Evolutionary conservation across 2,888 invertebrate genomes (phyloP), one percentile per base, ranked within the genome.

Genomic region (Sericinus montela): DNA sequence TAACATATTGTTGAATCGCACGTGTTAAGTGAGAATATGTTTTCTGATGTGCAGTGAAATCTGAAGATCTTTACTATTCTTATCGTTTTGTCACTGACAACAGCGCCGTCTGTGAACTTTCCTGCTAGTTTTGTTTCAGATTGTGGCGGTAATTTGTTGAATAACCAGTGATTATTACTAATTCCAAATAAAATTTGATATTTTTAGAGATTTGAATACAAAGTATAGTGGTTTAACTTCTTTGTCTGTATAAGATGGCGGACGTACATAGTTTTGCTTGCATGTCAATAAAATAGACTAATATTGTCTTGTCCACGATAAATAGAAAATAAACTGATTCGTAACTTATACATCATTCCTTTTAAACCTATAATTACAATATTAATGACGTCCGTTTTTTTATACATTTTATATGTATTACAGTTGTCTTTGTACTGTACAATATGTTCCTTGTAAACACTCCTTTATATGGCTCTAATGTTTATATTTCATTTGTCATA

Each of bases 61-160:
- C 13, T 39, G 45, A 32, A 38, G 43, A 51, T 44, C 54, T 49
- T 44, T 39, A 45, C 29, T 51, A 49, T 51, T 45, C 45, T 46
- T 43, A 48, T 56, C 58, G 57, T 57, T 65, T 62, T 60, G 63
- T 51, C 62, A 65, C 68, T 72, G 82, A 82, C 77, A 67, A 74
- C 76, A 84, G 83, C 84, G 85, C 85, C 80, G 79, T 79, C 80
- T 78, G 75, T 71, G 66, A 65, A 56, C 53, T 60, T 59, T 60
- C 62, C 59, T 56, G 51, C 59, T 67, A 59, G 62, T 63, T 73
- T 72, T 70, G 61, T 58, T 63, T 60, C 58, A 48, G 32, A 48
- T 48, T 56, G 69, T 80, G 77, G 74, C 76, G 76, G 74, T 79
- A 72, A 69, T 72, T 75, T 72, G 60, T 65, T 68, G 54, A 45